Base-by-base conservation (phyloP, 2,113 vertebrate species). In the Romanogobio albipinnatus region DNA sequence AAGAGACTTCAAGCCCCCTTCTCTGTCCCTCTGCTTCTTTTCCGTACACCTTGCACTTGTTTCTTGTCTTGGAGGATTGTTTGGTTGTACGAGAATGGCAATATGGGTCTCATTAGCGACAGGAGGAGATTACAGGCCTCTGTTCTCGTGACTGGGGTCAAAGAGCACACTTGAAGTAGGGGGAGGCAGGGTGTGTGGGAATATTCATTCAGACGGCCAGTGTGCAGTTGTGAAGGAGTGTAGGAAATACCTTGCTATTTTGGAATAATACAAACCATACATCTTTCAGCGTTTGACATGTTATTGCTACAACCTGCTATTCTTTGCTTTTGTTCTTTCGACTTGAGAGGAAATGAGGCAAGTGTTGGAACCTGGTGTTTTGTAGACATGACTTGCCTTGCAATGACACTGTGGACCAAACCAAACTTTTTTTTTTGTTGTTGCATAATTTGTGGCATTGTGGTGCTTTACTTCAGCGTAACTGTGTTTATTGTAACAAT, bases 71-170 rank as follows among this genome's bases (percentile, higher is more conserved):
- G 15, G 56, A 73, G 45, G 68, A 56, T 78, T 78, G 49, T 82
- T 86, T 75, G 74, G 17, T 61, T 71, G 39, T 43, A 51, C 8
- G 4, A 33, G 56, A 47, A 56, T 73, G n/a, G 73, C 29, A 64
- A 39, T 47, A 56, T 11, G 85, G 39, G 62, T n/a, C 43, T 79
- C 64, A 87, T 85, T 84, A 78, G 77, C 33, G 74, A 45, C 62
- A 81, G 82, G 29, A 61, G 33, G 71, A 86, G 85, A 90, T 90
- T 90, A 91, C 83, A 90, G 83, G 86, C 26, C 82, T 82, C 84
- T 85, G 89, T 90, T 92, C 88, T 91, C 85, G 87, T 88, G 85
- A 84, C n/a, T 58, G 47, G 87, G 89, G 90, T 92, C 87, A 92
- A 85, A 90, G 91, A 90, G 87, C 74, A 89, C 83, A 33, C 15